These are phyloP conservation scores for Sesia bembeciformis DNA, from an alignment of 2,888 invertebrate genomes.

Conservation along the genomic window DNA sequence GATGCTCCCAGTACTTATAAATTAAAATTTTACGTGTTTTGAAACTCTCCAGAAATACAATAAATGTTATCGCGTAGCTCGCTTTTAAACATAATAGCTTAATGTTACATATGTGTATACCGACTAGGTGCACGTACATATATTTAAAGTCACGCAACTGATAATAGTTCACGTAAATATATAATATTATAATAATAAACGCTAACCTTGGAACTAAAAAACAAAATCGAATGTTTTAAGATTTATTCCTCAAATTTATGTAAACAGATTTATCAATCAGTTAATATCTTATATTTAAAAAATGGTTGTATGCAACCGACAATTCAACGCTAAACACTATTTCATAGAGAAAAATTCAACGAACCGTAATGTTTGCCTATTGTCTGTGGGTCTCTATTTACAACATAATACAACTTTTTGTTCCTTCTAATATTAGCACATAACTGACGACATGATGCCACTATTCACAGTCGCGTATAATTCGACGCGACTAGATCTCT, in stretches of 20 bases:
- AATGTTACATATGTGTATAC: neutral
- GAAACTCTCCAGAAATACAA: constrained; percentile 4
- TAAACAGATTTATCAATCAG: too few species aligned
- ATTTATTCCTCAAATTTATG: too few species aligned
- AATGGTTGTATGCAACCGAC: too few species aligned
- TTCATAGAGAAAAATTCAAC: constrained; percentile 14
- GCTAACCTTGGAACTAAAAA: constrained; percentile 6
- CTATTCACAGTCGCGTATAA: neutral
- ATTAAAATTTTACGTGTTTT: constrained; percentile 7
- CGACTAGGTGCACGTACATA: neutral
- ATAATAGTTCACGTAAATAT: constrained; percentile 4
- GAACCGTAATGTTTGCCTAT: constrained; percentile 1
- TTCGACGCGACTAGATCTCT: neutral
- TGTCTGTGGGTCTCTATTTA: constrained; percentile 1
- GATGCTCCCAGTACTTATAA: too few species aligned
- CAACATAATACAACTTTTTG: neutral
- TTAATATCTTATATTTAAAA: too few species aligned
- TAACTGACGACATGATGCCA: neutral
- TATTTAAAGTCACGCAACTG: constrained; percentile 25
- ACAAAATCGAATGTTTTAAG: too few species aligned
- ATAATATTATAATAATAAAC: neutral
- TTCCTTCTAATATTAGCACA: neutral
- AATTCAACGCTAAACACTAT: constrained; percentile 1
- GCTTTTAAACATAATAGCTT: constrained; percentile 1
- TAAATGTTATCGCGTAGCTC: constrained; percentile 3